Evolutionary conservation across 2,113 vertebrate genomes (phyloP), one percentile per base, ranked within the genome.

Genomic region (Numenius arquata): DNA sequence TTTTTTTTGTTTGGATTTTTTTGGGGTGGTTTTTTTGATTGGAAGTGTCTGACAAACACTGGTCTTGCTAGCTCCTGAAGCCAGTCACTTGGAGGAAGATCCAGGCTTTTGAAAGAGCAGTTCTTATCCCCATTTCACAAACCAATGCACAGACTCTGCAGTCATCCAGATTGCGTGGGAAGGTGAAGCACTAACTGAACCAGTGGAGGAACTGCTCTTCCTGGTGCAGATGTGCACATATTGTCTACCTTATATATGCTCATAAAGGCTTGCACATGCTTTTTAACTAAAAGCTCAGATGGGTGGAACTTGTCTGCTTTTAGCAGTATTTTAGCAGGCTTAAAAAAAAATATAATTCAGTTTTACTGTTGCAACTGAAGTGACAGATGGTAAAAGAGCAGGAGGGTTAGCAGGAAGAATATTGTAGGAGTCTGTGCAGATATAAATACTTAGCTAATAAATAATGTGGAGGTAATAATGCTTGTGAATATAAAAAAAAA

Each of bases 381-480:
- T 75, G 91, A 75, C 95, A 97, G 96, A 96, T 96, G 94, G 94
- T 88, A 34, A 63, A 95, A 93, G 84, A 95, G 73, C 81, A 85
- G 87, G 65, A 87, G 77, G 80, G 56, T 85, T 94, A 96, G 84
- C 96, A 94, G 70, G 87, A 95, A 96, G 93, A 95, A 89, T 96
- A 96, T 87, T 96, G 95, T 88, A 76, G 89, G 89, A 90, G 78
- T 90, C 93, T 95, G 50, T 83, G 50, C 88, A 95, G 89, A 80
- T 95, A 94, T 81, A 95, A 95, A 96, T 91, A 94, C 67, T 85
- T 52, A 50, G 41, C 55, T 95, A 91, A 96, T 85, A 95, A 93
- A 89, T 79, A 88, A 93, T 59, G 71, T 73, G 72, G 43, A 88
- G 50, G 43, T 73, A 96, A 93, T 76, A 95, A 89, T 48, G 25